Base-by-base conservation (phyloP, 2,888 invertebrate genomes). In the Arctia plantaginis region DNA sequence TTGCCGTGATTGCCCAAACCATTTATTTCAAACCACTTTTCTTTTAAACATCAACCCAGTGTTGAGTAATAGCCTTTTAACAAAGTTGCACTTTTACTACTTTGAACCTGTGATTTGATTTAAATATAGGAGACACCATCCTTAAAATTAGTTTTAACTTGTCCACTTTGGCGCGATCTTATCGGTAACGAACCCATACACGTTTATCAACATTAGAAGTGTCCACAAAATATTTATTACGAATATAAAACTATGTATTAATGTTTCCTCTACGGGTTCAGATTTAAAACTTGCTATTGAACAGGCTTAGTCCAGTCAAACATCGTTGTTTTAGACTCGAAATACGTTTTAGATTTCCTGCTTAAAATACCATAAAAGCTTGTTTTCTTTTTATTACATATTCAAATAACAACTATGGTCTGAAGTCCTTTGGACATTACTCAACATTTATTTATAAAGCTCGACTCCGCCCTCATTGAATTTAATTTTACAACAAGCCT, bases 401-500 rank as follows among this genome's bases (percentile, higher is more conserved):
- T 73, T 73, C 18, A 44, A 73, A 72, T 13, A 64, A 47, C 44
- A 30, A 70, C n/a, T 51, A 65, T 47, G n/a, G n/a, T 35, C 62
- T 65, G 68, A 72, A 69, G 68, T 55, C 65, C 59, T 47, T 33
- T 55, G 68, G 35, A 55, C 23, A 35, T 39, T 62, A 39, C 35
- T 23, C 69, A 66, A 51, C 66, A 66, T 72, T 35, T 66, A 75
- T 72, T 70, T 30, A 62, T 76, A 77, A 73, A 78, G 64, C 66
- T 47, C 30, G 35, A 66, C 73, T 27, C 75, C 66, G 69, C 73
- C 72, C 77, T 78, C 83, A 77, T 77, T 77, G 65, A 87, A 86
- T 83, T 84, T 82, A 85, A 80, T 83, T 82, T 77, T 81, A 84
- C 79, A 80, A 85, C 79, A 77, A 76, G 74, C 85, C 83, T 87